Evolutionary conservation across 2,888 invertebrate genomes (phyloP), one percentile per base, ranked within the genome.

Genomic region (Bibio marci): DNA sequence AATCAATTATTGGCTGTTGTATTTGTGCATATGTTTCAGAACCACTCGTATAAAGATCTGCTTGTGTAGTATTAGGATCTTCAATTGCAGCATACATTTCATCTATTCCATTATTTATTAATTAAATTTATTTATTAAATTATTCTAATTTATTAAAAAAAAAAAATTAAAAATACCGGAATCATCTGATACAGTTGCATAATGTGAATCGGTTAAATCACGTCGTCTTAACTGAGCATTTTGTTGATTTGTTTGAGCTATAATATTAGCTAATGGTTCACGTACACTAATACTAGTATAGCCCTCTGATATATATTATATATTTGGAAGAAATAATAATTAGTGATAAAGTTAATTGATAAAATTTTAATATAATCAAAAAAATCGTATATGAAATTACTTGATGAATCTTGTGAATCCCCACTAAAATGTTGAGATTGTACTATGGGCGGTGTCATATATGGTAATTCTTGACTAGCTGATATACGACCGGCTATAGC

Each of bases 1-100:
- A 60, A 1, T 57, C 49, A 47, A 65, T 64, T 13, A 43, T 47
- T 12, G 52, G 49, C 43, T 77, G 73, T 46, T 74, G 75, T 46
- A 87, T 86, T 62, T 83, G 82, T 38, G 86, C 86, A 58, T 86
- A 87, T 2, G 86, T 86, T 57, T 86, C 87, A 36, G 85, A 85
- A 3, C 82, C 86, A 49, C 76, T 77, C 43, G 79, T 70, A 59
- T 85, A 70, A 22, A 75, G 68, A 44, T 68, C 69, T 22, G 61
- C 63, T 44, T 68, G 69, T 15, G 4, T 4, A 51, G 64, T 66
- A 48, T 66, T 67, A 30, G 79, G 76, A 52, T 87, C 88, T 49
- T 85, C 85, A 43, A 88, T 88, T 3, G 87, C 87, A 2, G 87
- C 87, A 57, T 88, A 88, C 69, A 86, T 85, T 63, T 88, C 87